Evolutionary conservation across 2,113 vertebrate species (phyloP).

Genomic region (Chascanopsetta lugubris): DNA sequence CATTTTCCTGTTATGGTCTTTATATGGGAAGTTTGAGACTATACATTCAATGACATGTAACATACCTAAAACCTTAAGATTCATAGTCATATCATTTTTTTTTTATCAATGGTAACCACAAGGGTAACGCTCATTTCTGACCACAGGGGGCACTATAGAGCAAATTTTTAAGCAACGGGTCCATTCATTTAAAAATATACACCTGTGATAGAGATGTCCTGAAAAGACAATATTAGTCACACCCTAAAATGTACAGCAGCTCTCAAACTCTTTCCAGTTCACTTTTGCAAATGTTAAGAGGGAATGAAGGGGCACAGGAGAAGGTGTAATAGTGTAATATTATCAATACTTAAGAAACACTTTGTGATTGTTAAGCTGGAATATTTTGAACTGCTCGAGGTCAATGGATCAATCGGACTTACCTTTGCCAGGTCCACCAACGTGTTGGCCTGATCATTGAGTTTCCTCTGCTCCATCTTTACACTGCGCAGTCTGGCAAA

Average conservation of each 20-base stretch:
- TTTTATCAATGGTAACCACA: too few species aligned
- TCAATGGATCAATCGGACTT: conserved; percentile 24
- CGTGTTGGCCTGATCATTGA: conserved; percentile 91
- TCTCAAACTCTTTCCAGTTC: neutral
- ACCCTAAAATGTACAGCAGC: neutral
- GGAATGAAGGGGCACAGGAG: neutral
- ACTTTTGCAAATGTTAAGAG: neutral
- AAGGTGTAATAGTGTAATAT: neutral
- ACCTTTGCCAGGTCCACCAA: conserved; percentile 92
- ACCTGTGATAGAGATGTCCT: too few species aligned
- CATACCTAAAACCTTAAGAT: neutral
- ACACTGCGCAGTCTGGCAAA: conserved; percentile 89
- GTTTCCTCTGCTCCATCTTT: conserved; percentile 93
- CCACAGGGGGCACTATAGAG: too few species aligned
- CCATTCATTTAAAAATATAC: too few species aligned
- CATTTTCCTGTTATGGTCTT: neutral
- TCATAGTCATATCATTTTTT: neutral
- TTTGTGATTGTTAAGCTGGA: too few species aligned
- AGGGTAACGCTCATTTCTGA: too few species aligned
- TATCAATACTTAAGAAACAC: too few species aligned
- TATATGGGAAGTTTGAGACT: neutral
- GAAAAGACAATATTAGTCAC: too few species aligned
- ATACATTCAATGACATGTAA: neutral
- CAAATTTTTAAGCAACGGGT: too few species aligned
- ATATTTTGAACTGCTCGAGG: neutral